Conservation (phyloP, 2,113 vertebrate species). For the Psittacula cyanocephala region DNA sequence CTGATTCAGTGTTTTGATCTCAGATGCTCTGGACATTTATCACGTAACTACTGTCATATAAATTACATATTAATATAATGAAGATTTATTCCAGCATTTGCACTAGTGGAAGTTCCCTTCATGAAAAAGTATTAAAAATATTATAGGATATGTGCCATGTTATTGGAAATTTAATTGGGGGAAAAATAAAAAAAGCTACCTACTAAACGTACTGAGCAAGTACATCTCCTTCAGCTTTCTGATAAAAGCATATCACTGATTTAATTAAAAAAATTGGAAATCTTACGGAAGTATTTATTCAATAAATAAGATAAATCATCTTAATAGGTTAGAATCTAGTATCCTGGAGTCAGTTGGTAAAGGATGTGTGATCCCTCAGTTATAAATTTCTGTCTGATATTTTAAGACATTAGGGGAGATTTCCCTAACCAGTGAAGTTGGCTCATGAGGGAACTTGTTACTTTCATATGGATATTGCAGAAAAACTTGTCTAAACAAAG, state of each 20-base stretch:
- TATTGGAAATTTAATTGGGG: neutral
- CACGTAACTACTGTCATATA: constrained; percentile 43
- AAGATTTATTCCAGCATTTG: constrained; percentile 15
- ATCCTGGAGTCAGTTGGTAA: neutral
- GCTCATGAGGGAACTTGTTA: neutral
- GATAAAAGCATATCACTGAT: neutral
- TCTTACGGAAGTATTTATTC: neutral
- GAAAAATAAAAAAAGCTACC: neutral
- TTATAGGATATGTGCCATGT: neutral
- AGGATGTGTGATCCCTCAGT: neutral
- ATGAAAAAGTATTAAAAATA: neutral
- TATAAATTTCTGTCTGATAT: neutral
- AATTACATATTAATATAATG: constrained; percentile 30
- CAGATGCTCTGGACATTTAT: constrained; percentile 43
- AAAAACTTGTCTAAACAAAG: neutral
- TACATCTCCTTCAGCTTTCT: neutral
- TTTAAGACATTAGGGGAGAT: neutral
- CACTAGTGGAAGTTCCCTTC: neutral
- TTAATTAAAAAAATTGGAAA: neutral
- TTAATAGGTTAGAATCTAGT: neutral
- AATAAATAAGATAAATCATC: neutral
- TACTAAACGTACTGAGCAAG: neutral
- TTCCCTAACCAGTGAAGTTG: neutral
- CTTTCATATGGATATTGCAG: neutral
- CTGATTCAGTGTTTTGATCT: constrained; percentile 63